Evolutionary conservation across 2,797 vertebrate species (phyloP).

Genomic region (Rhinichthys osculus): DNA sequence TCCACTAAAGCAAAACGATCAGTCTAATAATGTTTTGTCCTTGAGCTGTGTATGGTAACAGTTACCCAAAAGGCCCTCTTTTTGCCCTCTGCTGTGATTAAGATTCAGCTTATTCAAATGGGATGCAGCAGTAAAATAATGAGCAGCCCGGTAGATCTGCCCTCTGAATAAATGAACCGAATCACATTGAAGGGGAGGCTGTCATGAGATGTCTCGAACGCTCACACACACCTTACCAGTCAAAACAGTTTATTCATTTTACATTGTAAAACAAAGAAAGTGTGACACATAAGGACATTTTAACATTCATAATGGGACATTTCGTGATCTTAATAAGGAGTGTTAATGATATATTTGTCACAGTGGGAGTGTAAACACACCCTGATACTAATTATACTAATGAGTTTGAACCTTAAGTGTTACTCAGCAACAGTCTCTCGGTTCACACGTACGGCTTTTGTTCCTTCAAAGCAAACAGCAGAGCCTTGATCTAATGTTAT

Average conservation of each 20-base stretch:
- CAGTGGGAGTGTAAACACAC: constrained; percentile 23
- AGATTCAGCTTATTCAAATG: constrained; percentile 52
- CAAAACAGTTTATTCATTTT: neutral
- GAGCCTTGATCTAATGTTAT: neutral
- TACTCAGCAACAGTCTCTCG: constrained; percentile 11
- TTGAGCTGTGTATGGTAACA: constrained; percentile 24
- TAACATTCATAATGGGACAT: neutral
- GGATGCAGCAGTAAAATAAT: constrained; percentile 24
- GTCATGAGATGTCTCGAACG: neutral
- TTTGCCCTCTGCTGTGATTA: constrained; percentile 36
- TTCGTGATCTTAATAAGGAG: neutral
- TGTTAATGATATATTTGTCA: constrained; percentile 28
- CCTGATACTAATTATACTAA: constrained; percentile 9
- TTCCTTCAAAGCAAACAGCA: neutral
- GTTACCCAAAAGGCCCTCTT: neutral
- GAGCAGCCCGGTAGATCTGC: constrained; percentile 18
- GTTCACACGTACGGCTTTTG: neutral
- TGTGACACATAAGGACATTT: neutral
- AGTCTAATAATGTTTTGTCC: constrained; percentile 27
- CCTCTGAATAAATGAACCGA: constrained; percentile 37
- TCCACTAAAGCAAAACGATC: constrained; percentile 10
- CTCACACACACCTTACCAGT: neutral
- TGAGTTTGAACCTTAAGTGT: constrained; percentile 36
- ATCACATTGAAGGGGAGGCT: constrained; percentile 25
- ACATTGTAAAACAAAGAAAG: neutral